These are phyloP conservation scores for Drosophila ercepeae DNA, from an alignment of 1,140 invertebrate species.

Conservation along the genomic window DNA sequence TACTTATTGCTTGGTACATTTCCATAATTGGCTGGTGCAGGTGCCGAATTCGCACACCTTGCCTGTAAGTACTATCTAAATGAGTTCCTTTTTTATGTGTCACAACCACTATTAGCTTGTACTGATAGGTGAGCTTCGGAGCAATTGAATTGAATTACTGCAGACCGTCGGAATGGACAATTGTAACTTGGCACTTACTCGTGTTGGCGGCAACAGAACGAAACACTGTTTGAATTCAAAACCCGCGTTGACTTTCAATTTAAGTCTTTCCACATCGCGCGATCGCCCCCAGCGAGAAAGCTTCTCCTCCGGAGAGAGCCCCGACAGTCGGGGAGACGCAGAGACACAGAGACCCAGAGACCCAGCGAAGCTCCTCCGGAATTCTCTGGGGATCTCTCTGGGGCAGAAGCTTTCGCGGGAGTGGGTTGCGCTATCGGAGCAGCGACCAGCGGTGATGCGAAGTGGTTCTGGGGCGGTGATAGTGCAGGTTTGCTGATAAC, in stretches of 20 bases:
- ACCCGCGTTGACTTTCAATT: constrained; percentile 63
- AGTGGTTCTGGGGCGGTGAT: constrained; percentile 13
- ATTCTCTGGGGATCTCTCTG: constrained; percentile 28
- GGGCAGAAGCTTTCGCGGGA: constrained; percentile 30
- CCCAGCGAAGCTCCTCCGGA: constrained; percentile 5
- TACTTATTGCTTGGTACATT: neutral
- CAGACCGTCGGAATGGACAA: neutral
- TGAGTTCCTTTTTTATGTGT: constrained; percentile 27
- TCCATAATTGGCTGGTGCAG: constrained; percentile 12
- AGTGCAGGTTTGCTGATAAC: constrained; percentile 30
- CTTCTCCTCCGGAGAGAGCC: constrained; percentile 13
- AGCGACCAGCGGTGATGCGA: neutral
- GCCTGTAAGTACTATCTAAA: constrained; percentile 18
- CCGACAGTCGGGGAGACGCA: neutral
- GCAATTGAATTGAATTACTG: constrained; percentile 14
- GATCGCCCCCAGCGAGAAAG: constrained; percentile 46
- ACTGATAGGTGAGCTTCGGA: constrained; percentile 20
- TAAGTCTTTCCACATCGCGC: constrained; percentile 69
- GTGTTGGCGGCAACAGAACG: constrained; percentile 61
- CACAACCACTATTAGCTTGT: constrained; percentile 11
- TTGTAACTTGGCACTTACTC: constrained; percentile 55
- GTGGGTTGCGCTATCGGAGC: constrained; percentile 36
- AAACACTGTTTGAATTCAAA: constrained; percentile 70
- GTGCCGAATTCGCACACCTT: constrained; percentile 33
- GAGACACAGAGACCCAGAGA: neutral